phyloP scores from a whole-genome alignment of 2,113 vertebrate genomes.

The Gorilla gorilla region DNA sequence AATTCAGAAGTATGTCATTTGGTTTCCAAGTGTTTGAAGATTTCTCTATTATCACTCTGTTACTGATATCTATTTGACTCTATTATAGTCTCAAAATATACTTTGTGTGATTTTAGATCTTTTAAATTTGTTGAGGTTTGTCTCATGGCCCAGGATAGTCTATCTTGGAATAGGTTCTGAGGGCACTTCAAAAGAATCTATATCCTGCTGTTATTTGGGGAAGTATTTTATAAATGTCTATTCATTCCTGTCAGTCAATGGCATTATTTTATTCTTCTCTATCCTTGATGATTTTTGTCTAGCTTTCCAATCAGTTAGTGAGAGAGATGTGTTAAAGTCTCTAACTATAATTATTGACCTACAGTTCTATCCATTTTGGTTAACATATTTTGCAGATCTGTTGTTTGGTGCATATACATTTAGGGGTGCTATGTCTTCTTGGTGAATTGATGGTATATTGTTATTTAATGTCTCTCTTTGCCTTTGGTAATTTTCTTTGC shows the following conservation, averaged over 20 bases:
- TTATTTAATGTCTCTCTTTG: background rate
- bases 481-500: background rate
- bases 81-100: background rate
- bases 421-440: background rate
- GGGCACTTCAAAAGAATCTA: background rate
- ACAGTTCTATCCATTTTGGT: background rate
- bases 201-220: background rate
- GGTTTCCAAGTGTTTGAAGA: background rate
- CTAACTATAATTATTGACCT: background rate
- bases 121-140: background rate
- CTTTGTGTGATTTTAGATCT: background rate
- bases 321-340: background rate
- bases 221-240: background rate
- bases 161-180: background rate
- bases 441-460: background rate
- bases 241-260: background rate
- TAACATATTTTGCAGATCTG: background rate
- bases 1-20: background rate
- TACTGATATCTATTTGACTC: background rate
- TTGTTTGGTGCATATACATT: background rate
- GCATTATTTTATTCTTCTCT: background rate
- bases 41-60: background rate
- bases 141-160: background rate
- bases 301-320: background rate
- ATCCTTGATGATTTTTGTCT: background rate